Conservation (phyloP, 2,797 vertebrate genomes). For the Pteropus rufus region DNA sequence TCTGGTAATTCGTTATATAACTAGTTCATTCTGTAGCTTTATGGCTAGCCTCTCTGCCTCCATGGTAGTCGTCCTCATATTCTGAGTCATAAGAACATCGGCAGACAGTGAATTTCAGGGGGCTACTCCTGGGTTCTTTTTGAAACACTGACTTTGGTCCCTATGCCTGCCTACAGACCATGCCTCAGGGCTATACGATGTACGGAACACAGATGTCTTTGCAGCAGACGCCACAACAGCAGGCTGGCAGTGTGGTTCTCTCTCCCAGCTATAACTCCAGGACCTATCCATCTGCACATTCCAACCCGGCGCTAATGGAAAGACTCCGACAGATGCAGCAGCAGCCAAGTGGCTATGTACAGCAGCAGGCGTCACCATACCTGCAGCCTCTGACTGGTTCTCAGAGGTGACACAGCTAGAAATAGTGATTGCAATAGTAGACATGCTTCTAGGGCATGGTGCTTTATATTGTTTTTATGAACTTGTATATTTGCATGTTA, state of each 20-base stretch:
- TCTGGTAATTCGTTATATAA: not conserved
- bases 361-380: slow-evolving; percentile 76
- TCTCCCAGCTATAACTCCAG: slow-evolving; percentile 79
- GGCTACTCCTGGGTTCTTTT: not conserved
- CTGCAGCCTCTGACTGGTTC: slow-evolving; percentile 71
- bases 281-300: slow-evolving; percentile 49
- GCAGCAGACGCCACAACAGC: slow-evolving; percentile 73
- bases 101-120: not conserved
- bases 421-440: not conserved
- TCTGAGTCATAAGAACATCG: not conserved
- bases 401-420: slow-evolving; percentile 77
- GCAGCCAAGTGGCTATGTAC: slow-evolving; percentile 78
- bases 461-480: not conserved
- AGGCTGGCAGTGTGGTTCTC: slow-evolving; percentile 68
- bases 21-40: not conserved
- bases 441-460: not conserved
- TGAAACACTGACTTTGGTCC: not conserved
- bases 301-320: slow-evolving; percentile 77
- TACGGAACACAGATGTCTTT: slow-evolving; percentile 79
- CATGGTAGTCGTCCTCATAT: not conserved
- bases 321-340: slow-evolving; percentile 81
- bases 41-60: not conserved
- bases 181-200: slow-evolving; percentile 83
- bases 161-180: slow-evolving; percentile 66
- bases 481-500: not conserved